Percentiles rank a stretch among this genome's conserved stretches.
Conservation (phyloP, 2,888 invertebrate species). For the Drosophila phalerata region DNA sequence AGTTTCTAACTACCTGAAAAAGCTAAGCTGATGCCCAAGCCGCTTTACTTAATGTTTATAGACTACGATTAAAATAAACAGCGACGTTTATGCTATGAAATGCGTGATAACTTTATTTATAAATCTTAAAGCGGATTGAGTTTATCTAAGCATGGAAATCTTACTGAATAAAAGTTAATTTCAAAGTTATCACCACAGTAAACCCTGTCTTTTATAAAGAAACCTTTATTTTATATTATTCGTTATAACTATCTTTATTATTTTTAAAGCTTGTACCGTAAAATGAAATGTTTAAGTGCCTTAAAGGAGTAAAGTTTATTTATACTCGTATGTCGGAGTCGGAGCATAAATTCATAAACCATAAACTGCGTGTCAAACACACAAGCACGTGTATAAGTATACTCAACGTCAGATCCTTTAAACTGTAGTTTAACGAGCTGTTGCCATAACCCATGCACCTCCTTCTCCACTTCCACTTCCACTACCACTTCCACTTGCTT, state of each 20-base stretch:
- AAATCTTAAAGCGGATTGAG: not conserved
- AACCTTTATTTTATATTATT: constrained; percentile 2
- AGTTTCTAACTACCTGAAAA: constrained; percentile 44
- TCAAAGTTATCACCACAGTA: not conserved
- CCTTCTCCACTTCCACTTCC: not conserved
- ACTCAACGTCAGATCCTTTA: constrained; percentile 57
- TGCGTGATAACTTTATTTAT: not conserved
- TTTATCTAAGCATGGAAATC: not conserved
- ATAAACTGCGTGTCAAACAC: constrained; percentile 44
- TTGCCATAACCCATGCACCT: constrained; percentile 31
- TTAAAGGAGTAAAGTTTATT: constrained; percentile 12
- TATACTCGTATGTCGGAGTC: not conserved
- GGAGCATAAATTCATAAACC: constrained; percentile 25
- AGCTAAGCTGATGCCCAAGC: constrained; percentile 1
- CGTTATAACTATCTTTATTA: constrained; percentile 7
- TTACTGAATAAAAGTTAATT: not conserved
- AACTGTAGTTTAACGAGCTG: constrained; percentile 70
- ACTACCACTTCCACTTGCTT: not conserved
- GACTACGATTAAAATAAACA: constrained; percentile 4
- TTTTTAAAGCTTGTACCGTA: constrained; percentile 9
- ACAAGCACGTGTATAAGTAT: constrained; percentile 30
- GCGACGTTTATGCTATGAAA: not conserved
- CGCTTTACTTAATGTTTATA: constrained; percentile 6
- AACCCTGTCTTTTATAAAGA: not conserved
- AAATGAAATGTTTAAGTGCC: constrained; percentile 5